A percentile compares a stretch with the other conserved stretches of the same genome.
Evolutionary conservation across 2,888 invertebrate species (phyloP).

Genomic region (Himalopsyche kuldschensis): DNA sequence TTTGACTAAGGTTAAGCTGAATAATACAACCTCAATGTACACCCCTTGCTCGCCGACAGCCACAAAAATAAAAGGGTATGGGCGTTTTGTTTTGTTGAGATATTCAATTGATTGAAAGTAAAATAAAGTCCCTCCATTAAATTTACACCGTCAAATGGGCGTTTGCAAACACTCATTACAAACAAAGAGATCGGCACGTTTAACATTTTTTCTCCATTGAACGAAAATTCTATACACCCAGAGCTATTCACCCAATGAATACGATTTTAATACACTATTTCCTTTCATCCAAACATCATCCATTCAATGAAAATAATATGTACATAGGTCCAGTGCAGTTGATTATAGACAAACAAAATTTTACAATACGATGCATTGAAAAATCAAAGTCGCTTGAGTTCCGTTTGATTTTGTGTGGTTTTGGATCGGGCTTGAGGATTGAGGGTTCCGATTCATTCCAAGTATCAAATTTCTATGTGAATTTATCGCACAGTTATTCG

Average conservation of each 20-base stretch:
- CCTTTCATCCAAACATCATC: constrained; percentile 18
- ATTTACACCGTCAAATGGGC: constrained; percentile 33
- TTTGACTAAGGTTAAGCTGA: not conserved
- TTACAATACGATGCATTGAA: not conserved
- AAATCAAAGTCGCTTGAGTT: not conserved
- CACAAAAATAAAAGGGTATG: constrained; percentile 24
- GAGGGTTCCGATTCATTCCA: constrained; percentile 6
- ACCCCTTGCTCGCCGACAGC: not conserved
- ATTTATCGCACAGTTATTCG: constrained; percentile 17
- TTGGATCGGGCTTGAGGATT: not conserved
- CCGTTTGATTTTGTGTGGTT: not conserved
- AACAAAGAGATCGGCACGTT: constrained; percentile 31
- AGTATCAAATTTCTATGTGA: constrained; percentile 35
- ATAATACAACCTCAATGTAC: not conserved
- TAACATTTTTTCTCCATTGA: constrained; percentile 11
- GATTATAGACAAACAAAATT: not conserved
- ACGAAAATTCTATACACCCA: constrained; percentile 1
- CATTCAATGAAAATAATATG: not conserved
- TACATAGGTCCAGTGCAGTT: not conserved
- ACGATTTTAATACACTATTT: constrained; percentile 35
- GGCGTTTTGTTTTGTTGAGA: constrained; percentile 39
- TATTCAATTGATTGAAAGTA: constrained; percentile 34
- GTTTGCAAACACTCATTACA: constrained; percentile 29
- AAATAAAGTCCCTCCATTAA: constrained; percentile 19
- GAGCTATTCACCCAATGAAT: constrained; percentile 19